These are phyloP conservation scores for Alca torda DNA, from an alignment of 2,797 vertebrate species.

Conservation along the genomic window DNA sequence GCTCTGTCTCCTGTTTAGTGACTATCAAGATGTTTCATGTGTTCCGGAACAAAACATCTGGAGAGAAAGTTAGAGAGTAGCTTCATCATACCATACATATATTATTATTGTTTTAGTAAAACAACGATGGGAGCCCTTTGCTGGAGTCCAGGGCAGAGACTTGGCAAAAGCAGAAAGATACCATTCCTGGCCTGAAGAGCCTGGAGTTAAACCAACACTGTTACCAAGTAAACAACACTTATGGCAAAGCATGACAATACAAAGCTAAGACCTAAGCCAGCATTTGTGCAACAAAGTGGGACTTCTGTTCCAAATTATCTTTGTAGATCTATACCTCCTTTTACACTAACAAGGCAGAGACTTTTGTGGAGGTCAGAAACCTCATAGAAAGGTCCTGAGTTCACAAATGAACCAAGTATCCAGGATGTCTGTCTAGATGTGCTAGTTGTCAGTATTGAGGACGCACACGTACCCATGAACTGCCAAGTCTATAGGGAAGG, in stretches of 20 bases:
- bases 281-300: not conserved
- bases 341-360: not conserved
- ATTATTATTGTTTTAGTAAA: not conserved
- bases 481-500: not conserved
- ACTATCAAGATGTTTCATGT: not conserved
- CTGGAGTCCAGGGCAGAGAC: not conserved
- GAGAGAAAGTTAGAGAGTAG: not conserved
- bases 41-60: not conserved
- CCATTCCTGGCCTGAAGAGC: not conserved
- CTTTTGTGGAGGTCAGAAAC: not conserved
- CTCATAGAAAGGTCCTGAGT: not conserved
- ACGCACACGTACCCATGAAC: fast-evolving
- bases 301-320: not conserved
- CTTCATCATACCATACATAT: not conserved
- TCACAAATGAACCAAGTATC: not conserved
- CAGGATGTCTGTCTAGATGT: not conserved
- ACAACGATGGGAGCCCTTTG: not conserved
- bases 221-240: not conserved
- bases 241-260: not conserved
- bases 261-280: not conserved
- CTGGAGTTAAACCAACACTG: not conserved
- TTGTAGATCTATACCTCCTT: not conserved
- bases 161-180: not conserved
- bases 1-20: not conserved
- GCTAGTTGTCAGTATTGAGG: not conserved